Base-by-base conservation (phyloP, 2,888 invertebrate species). In the Petrophora chlorosata region DNA sequence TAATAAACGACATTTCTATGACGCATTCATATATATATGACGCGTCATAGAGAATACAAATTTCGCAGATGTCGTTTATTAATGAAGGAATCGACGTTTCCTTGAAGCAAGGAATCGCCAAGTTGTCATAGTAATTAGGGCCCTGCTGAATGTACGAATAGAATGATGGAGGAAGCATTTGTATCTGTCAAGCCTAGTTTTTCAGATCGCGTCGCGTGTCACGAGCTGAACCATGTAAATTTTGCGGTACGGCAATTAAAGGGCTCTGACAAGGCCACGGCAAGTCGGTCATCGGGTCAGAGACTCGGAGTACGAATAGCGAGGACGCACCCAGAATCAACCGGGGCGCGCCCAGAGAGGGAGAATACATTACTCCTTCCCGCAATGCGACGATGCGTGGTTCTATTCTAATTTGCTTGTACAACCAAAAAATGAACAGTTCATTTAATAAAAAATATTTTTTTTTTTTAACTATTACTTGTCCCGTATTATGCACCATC, bases 261-360 rank as follows among this genome's bases (percentile, higher is more conserved):
- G 76, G 77, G 75, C 67, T 72, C 65, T 61, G 64, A 64, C 77
- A 82, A 79, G 79, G 81, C 74, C 74, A 76, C 65, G 73, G 69
- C 81, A 84, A 79, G 69, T 84, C 86, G 86, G 86, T 86, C 80
- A 87, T 65, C 78, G 73, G 86, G 85, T 84, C 85, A 80, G 67
- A 76, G 71, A 84, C 82, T 82, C 81, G 76, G 65, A 75, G 71
- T 72, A 75, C 76, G 76, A 77, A 73, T 76, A 68, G 78, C 76
- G 79, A 77, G 82, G 84, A 83, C 88, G 82, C 89, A 77, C 87
- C 85, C 82, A 79, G 70, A 81, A 78, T 69, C 63, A 59, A 59
- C 63, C 64, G 82, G 34, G 61, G 78, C 83, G 79, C 84, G 73
- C 85, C 85, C 76, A 73, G 45, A 63, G 73, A 79, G 77, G 76